Conservation (phyloP, 2,113 vertebrate species). For the Pandion haliaetus region DNA sequence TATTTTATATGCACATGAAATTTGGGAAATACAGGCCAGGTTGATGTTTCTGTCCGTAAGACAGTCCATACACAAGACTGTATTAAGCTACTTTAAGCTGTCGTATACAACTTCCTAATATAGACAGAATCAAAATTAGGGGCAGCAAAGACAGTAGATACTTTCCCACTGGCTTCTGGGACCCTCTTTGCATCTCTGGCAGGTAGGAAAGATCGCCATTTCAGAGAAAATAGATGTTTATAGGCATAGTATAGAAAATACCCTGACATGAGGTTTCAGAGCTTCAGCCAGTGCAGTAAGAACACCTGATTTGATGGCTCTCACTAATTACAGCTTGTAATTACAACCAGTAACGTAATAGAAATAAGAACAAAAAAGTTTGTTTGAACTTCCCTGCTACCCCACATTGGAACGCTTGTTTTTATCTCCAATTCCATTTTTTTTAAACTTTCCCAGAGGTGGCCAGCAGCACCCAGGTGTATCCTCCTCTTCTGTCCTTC, state of each 20-base stretch:
- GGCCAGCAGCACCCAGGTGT: neutral
- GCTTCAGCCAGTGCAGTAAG: neutral
- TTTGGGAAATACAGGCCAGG: neutral
- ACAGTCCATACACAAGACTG: neutral
- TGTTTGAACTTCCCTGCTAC: neutral
- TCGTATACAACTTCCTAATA: neutral
- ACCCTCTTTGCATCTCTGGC: neutral
- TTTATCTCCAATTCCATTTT: neutral
- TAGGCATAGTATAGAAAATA: neutral
- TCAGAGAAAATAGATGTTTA: neutral
- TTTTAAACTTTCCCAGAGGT: neutral
- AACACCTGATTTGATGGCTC: neutral
- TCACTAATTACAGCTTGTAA: neutral
- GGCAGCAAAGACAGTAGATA: neutral
- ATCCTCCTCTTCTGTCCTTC: neutral
- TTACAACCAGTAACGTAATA: neutral
- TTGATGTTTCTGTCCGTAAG: neutral
- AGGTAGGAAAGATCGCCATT: neutral
- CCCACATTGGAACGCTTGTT: fast-evolving
- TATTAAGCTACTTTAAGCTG: neutral
- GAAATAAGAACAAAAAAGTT: neutral
- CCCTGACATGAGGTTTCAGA: neutral
- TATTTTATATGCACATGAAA: neutral
- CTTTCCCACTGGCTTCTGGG: neutral
- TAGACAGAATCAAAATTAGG: neutral